These are phyloP conservation scores for Callinectes sapidus DNA, from an alignment of 2,888 invertebrate genomes.

Conservation along the genomic window DNA sequence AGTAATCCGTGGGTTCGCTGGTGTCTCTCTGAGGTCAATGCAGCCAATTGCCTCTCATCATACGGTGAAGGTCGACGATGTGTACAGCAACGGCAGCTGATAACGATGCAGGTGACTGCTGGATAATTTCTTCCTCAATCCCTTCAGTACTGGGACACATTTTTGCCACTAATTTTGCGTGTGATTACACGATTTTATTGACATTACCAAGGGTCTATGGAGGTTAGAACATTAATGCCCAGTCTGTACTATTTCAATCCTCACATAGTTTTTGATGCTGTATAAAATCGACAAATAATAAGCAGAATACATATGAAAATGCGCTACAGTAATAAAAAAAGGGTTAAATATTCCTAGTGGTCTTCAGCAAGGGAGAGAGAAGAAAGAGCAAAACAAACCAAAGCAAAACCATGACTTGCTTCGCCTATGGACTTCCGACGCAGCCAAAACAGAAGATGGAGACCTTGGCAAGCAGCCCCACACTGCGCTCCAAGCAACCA, in stretches of 20 bases:
- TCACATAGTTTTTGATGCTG: no score
- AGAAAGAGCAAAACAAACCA: neutral
- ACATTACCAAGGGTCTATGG: no score
- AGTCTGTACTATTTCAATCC: no score
- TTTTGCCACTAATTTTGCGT: no score
- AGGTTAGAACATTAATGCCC: no score
- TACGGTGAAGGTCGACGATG: neutral
- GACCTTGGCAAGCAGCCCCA: neutral
- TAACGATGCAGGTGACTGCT: neutral
- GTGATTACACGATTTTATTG: no score
- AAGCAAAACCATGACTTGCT: neutral
- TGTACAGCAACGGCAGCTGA: neutral
- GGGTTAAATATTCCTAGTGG: neutral
- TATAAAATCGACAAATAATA: no score
- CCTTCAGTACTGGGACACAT: no score
- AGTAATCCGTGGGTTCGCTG: neutral
- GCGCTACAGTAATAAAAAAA: no score
- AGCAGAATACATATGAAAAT: no score
- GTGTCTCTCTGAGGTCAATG: neutral
- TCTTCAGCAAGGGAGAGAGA: constrained; percentile 6
- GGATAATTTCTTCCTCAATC: neutral
- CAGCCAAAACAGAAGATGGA: neutral
- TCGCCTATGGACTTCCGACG: neutral
- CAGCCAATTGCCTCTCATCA: neutral
- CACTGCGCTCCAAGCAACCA: neutral